Conservation (phyloP, 2,888 invertebrate genomes). For the Lypha dubia region DNA sequence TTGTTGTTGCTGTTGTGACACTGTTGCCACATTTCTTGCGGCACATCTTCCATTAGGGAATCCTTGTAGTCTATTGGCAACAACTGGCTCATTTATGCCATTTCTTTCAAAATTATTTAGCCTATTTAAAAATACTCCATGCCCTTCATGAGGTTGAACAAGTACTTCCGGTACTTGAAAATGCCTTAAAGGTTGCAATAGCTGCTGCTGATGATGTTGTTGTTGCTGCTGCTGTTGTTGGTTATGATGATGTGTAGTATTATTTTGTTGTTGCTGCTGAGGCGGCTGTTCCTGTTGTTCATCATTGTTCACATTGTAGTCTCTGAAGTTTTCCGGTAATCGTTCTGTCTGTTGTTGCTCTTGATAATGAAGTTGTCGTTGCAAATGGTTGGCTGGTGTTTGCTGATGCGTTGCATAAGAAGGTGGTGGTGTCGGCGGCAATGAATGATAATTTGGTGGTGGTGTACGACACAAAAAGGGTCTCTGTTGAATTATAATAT, state of each 20-base stretch:
- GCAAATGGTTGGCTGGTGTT: constrained; percentile 36
- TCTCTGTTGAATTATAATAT: constrained; percentile 68
- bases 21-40: constrained; percentile 71
- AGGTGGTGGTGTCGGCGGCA: constrained; percentile 81
- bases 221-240: constrained; percentile 36
- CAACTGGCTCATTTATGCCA: constrained; percentile 44
- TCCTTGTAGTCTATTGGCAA: constrained; percentile 54
- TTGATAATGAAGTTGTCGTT: constrained; percentile 61
- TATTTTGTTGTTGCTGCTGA: constrained; percentile 45
- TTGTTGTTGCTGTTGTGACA: constrained; percentile 57
- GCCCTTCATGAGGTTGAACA: constrained; percentile 50
- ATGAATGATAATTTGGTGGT: constrained; percentile 77
- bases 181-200: constrained; percentile 57
- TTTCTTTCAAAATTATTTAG: constrained; percentile 62
- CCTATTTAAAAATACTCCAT: constrained; percentile 65
- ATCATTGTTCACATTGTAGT: constrained; percentile 68
- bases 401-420: constrained; percentile 76
- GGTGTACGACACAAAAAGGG: constrained; percentile 74
- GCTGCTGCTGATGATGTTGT: constrained; percentile 27
- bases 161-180: constrained; percentile 71
- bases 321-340: constrained; percentile 65
- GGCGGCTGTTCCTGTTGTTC: constrained; percentile 57
- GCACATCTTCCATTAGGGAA: constrained; percentile 65
- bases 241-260: constrained; percentile 29
- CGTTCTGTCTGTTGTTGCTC: constrained; percentile 75